phyloP scores from a whole-genome alignment of 2,888 invertebrate genomes.

The Quadriops clusia region DNA sequence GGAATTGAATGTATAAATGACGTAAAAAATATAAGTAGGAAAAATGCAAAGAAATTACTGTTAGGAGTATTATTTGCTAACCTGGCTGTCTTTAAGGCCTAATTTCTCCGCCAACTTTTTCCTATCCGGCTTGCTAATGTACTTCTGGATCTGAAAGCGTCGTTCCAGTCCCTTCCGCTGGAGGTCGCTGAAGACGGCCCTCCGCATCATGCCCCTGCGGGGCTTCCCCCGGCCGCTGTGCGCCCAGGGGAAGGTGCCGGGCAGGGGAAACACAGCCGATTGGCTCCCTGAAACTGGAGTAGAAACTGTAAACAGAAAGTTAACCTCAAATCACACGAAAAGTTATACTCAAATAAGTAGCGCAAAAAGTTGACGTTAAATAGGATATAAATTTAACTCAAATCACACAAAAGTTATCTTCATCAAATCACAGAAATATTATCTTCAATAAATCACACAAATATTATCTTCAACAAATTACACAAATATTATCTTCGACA shows the following conservation, averaged over 20 bases:
- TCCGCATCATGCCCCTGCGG: slow-evolving; percentile 88
- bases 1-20: too few relatives aligned
- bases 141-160: slow-evolving; percentile 92
- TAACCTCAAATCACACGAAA: background rate
- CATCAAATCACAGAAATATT: too few relatives aligned
- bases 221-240: slow-evolving; percentile 87
- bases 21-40: background rate
- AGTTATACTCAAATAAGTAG: too few relatives aligned
- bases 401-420: too few relatives aligned
- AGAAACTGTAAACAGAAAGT: slow-evolving; percentile 30
- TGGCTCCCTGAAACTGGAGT: slow-evolving; percentile 38
- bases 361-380: too few relatives aligned
- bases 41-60: slow-evolving; percentile 3
- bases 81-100: slow-evolving; percentile 95
- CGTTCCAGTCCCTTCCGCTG: slow-evolving; percentile 93
- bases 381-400: too few relatives aligned
- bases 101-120: slow-evolving; percentile 94
- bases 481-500: too few relatives aligned
- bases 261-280: slow-evolving; percentile 38
- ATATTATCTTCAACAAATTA: too few relatives aligned
- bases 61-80: too few relatives aligned
- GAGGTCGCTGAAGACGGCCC: slow-evolving; percentile 89
- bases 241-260: slow-evolving; percentile 71
- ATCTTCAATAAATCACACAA: too few relatives aligned
- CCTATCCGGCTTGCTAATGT: slow-evolving; percentile 96